Conservation (phyloP, 2,888 invertebrate species). For the Polydesmus complanatus region DNA sequence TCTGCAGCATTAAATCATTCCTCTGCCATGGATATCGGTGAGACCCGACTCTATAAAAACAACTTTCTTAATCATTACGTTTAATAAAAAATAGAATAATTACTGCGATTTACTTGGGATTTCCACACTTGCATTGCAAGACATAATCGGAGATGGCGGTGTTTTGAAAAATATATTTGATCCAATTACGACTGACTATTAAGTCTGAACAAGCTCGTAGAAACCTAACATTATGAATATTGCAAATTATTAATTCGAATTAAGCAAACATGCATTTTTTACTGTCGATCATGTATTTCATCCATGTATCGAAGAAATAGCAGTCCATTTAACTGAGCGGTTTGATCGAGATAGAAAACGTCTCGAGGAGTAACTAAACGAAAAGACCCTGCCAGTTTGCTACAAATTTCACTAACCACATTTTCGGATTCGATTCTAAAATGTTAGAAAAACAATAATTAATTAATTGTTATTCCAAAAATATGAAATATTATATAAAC, state of each 20-base stretch:
- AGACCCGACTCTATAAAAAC: conserved; percentile 1
- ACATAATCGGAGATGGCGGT: neutral
- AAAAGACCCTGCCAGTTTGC: no score
- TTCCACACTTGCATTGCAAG: conserved; percentile 6
- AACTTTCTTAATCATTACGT: neutral
- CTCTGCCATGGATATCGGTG: conserved; percentile 7
- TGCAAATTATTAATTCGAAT: neutral
- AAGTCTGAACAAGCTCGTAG: neutral
- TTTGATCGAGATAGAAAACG: neutral
- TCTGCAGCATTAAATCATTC: conserved; percentile 1
- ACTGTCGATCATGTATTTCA: neutral
- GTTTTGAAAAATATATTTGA: no score
- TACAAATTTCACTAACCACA: no score
- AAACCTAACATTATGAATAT: neutral
- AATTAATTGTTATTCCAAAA: no score
- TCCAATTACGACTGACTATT: neutral
- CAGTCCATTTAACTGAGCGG: neutral
- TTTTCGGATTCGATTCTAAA: no score
- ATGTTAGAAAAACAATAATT: no score
- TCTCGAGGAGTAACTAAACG: neutral
- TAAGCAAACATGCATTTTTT: neutral
- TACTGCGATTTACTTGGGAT: conserved; percentile 7
- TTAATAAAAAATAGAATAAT: neutral
- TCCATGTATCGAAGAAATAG: neutral
- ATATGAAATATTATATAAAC: no score